These are phyloP conservation scores for Gnathonemus longibarbis DNA, from an alignment of 2,113 vertebrate genomes.

Conservation along the genomic window DNA sequence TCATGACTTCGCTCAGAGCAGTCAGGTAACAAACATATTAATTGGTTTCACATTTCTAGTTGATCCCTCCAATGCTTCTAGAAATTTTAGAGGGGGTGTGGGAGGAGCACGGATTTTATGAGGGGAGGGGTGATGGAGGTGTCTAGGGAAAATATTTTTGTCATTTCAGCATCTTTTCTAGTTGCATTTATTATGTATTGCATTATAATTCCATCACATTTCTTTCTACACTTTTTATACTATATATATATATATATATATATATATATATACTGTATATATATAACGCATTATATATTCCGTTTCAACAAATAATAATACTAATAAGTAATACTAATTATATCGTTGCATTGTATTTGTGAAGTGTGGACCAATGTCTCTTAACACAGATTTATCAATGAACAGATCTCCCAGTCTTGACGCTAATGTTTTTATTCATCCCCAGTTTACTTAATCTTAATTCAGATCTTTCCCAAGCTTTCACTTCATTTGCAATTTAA, in stretches of 20 bases:
- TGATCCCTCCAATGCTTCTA: background rate
- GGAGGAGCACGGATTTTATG: background rate
- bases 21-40: background rate
- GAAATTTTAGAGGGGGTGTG: background rate
- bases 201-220: background rate
- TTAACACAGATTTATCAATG: slow-evolving; percentile 1
- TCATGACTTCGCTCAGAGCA: background rate
- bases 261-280: background rate
- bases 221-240: background rate
- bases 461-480: slow-evolving; percentile 22
- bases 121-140: background rate
- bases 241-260: background rate
- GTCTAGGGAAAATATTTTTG: background rate
- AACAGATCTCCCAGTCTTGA: slow-evolving; percentile 8
- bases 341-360: background rate
- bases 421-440: slow-evolving; percentile 2
- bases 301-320: background rate
- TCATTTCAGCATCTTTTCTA: background rate
- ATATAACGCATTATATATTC: background rate
- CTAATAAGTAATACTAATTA: background rate
- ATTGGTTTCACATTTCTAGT: background rate
- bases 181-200: background rate
- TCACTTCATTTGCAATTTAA: slow-evolving; percentile 23
- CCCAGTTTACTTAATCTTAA: slow-evolving; percentile 25
- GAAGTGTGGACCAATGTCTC: background rate